A percentile compares a stretch with the other conserved stretches of the same genome.
Evolutionary conservation across 2,888 invertebrate genomes (phyloP).

Genomic region (Chymomyza procnemis): DNA sequence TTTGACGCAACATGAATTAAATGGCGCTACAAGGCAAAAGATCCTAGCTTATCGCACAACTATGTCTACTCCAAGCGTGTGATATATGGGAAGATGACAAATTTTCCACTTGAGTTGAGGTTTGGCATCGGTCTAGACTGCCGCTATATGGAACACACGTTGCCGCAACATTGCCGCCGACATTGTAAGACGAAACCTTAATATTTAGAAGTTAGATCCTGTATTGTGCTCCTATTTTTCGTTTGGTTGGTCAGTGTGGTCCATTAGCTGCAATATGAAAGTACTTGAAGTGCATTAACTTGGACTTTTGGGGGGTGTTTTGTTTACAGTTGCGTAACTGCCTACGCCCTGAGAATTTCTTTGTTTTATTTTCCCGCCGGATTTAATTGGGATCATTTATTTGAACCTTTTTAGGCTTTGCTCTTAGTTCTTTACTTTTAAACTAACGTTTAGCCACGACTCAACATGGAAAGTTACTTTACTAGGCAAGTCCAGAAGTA

Average conservation of each 20-base stretch:
- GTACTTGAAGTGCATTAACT: constrained; percentile 58
- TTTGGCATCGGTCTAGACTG: constrained; percentile 29
- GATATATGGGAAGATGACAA: constrained; percentile 69
- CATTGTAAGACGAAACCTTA: constrained; percentile 61
- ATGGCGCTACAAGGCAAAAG: constrained; percentile 49
- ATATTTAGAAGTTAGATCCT: constrained; percentile 42
- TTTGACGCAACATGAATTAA: constrained; percentile 71
- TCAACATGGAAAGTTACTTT: no score
- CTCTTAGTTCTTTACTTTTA: no score
- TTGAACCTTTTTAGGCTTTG: no score
- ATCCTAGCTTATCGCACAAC: constrained; percentile 49
- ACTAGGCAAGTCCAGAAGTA: no score
- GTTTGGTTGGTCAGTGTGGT: constrained; percentile 63
- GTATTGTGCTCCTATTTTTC: constrained; percentile 10
- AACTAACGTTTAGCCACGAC: no score
- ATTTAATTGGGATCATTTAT: not conserved
- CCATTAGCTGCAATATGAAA: constrained; percentile 56
- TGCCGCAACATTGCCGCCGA: constrained; percentile 62
- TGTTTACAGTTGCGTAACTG: constrained; percentile 48
- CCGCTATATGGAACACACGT: constrained; percentile 36
- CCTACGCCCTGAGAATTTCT: not conserved
- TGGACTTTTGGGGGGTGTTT: constrained; percentile 44
- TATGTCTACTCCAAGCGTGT: constrained; percentile 23
- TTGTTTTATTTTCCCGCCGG: not conserved
- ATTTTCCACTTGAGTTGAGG: constrained; percentile 66